Conservation (phyloP, 2,797 vertebrate genomes). For the Mareca penelope region DNA sequence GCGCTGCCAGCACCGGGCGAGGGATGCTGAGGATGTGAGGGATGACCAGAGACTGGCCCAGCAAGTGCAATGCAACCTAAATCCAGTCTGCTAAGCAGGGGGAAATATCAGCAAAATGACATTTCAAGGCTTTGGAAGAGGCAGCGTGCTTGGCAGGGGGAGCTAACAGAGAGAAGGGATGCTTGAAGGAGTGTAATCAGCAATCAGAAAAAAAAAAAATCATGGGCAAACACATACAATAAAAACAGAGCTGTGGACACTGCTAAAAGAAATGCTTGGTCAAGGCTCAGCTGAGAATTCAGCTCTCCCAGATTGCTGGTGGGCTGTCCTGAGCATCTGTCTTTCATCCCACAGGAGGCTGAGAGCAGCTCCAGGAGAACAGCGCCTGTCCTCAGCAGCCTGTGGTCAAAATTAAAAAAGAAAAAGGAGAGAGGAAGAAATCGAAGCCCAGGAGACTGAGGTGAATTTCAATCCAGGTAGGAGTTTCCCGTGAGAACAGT, state of each 20-base stretch:
- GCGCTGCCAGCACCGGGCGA: neutral
- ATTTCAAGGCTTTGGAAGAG: neutral
- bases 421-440: neutral
- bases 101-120: slow-evolving; percentile 8
- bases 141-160: neutral
- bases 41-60: slow-evolving; percentile 11
- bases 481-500: slow-evolving; percentile 43
- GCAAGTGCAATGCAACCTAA: neutral
- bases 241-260: neutral
- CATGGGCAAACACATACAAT: neutral
- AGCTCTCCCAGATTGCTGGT: neutral
- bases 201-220: neutral
- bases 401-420: neutral
- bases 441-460: neutral
- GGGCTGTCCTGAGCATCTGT: neutral
- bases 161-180: neutral
- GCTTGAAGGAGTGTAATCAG: neutral
- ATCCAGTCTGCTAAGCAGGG: neutral
- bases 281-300: neutral
- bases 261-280: neutral
- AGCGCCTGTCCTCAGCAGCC: neutral
- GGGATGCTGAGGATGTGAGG: neutral
- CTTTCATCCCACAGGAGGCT: neutral
- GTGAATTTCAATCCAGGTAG: slow-evolving; percentile 22
- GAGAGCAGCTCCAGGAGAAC: neutral